These are phyloP conservation scores for Palaemon carinicauda DNA, from an alignment of 1,140 invertebrate genomes.

Conservation along the genomic window DNA sequence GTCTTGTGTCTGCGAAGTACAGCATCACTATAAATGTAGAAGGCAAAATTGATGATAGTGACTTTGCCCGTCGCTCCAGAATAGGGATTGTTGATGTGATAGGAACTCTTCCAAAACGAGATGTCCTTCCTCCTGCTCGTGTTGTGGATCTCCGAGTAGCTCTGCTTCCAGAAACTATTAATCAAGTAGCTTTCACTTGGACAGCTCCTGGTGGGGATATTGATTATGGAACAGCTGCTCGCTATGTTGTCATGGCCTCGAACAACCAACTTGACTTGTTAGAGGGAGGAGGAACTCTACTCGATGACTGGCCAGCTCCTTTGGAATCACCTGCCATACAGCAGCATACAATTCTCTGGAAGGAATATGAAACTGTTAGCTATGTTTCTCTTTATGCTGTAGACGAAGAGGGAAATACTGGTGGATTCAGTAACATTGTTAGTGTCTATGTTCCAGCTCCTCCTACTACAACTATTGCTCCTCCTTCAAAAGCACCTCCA, in stretches of 20 bases:
- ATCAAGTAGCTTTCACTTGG: slow-evolving; percentile 59
- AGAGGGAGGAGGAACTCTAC: slow-evolving; percentile 9
- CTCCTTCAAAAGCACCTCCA: slow-evolving; percentile 47
- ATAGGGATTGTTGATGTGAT: slow-evolving; percentile 51
- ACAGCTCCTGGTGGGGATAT: slow-evolving; percentile 63
- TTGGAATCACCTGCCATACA: slow-evolving; percentile 42
- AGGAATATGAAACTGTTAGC: slow-evolving; percentile 39
- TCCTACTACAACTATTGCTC: slow-evolving; percentile 61
- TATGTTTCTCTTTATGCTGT: slow-evolving; percentile 70
- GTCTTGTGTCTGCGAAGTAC: slow-evolving; percentile 60
- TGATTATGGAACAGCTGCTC: slow-evolving; percentile 60
- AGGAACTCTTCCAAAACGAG: slow-evolving; percentile 14
- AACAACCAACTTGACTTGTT: not conserved
- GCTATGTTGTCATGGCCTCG: slow-evolving; percentile 55
- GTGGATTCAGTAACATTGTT: slow-evolving; percentile 70
- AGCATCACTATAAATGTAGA: slow-evolving; percentile 47
- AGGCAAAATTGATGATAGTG: slow-evolving; percentile 35
- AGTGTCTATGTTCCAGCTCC: slow-evolving; percentile 66
- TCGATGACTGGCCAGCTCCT: slow-evolving; percentile 52
- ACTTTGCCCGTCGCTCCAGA: slow-evolving; percentile 46
- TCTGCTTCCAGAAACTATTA: slow-evolving; percentile 33
- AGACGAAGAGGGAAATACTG: slow-evolving; percentile 64
- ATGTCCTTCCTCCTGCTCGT: slow-evolving; percentile 60
- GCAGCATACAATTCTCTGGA: slow-evolving; percentile 54
- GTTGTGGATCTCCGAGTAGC: slow-evolving; percentile 59